Conservation (phyloP, 2,113 vertebrate species). For the Verasper variegatus region DNA sequence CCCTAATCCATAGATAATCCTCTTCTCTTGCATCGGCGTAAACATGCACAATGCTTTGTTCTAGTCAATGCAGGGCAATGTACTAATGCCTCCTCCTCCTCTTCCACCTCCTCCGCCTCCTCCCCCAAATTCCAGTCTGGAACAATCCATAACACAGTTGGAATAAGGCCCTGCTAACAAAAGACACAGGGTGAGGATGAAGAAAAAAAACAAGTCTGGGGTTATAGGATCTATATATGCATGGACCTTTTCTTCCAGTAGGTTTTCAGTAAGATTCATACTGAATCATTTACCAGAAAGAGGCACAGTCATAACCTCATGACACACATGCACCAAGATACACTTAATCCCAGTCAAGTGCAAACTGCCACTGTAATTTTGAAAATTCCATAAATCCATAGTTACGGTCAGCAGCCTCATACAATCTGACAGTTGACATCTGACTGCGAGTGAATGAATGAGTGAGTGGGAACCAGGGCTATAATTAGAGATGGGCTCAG, state of each 20-base stretch:
- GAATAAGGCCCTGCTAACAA: slow-evolving; percentile 51
- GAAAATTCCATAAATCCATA: neutral
- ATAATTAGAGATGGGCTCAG: slow-evolving; percentile 63
- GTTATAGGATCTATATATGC: neutral
- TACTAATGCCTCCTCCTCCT: slow-evolving; percentile 49
- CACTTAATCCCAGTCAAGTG: neutral
- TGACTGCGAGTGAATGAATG: slow-evolving; percentile 33
- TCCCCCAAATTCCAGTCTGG: slow-evolving; percentile 57
- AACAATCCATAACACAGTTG: slow-evolving; percentile 66
- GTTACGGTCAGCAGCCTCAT: neutral
- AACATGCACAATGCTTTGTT: slow-evolving; percentile 68
- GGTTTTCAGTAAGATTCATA: neutral
- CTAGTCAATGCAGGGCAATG: slow-evolving; percentile 45
- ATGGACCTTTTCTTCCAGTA: neutral
- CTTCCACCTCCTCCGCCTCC: slow-evolving; percentile 44
- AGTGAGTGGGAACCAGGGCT: slow-evolving; percentile 34
- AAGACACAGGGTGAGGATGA: slow-evolving; percentile 27
- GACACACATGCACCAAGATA: neutral
- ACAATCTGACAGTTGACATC: slow-evolving; percentile 25
- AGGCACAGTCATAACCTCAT: neutral
- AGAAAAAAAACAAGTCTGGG: neutral
- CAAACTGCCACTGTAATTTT: neutral
- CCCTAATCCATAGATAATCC: slow-evolving; percentile 73
- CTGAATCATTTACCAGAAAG: neutral
- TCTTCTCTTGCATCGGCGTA: slow-evolving; percentile 62